A percentile compares a stretch with the other conserved stretches of the same genome.
phyloP scores from a whole-genome alignment of 2,797 vertebrate genomes.

The Sorex maritimensis region DNA sequence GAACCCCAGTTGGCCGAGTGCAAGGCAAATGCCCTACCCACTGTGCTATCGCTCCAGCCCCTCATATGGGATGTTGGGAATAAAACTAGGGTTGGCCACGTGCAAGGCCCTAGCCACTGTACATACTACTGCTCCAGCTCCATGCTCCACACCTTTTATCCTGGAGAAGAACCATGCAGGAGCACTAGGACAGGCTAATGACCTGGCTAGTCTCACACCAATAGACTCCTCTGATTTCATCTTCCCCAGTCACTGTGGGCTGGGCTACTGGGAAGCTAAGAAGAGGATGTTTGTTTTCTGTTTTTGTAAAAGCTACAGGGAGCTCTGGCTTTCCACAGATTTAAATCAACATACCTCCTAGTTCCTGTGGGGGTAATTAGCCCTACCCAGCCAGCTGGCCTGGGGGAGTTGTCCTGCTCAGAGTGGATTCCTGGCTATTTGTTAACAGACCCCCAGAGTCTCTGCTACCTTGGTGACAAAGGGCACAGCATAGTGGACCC shows the following conservation, averaged over 20 bases:
- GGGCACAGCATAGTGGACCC: slow-evolving; percentile 23
- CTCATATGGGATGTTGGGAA: no score
- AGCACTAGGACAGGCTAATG: background rate
- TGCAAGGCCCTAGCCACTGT: no score
- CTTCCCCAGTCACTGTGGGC: background rate
- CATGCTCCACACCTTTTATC: background rate
- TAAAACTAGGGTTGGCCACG: no score
- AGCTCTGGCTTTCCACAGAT: slow-evolving; percentile 66
- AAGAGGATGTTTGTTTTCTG: slow-evolving; percentile 58
- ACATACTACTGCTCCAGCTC: no score
- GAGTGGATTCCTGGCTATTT: slow-evolving; percentile 46
- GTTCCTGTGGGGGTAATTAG: slow-evolving; percentile 76
- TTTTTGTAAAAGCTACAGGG: slow-evolving; percentile 65
- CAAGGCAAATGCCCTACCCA: no score
- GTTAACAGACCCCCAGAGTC: slow-evolving; percentile 68
- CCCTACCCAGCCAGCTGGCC: slow-evolving; percentile 40
- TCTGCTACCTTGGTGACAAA: slow-evolving; percentile 72
- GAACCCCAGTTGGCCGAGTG: no score
- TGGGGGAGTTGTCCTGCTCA: slow-evolving; percentile 66
- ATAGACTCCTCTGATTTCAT: slow-evolving; percentile 15
- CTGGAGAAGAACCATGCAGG: background rate
- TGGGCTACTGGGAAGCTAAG: background rate
- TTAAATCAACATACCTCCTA: slow-evolving; percentile 57
- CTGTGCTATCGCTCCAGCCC: no score
- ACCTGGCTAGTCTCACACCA: background rate